These are phyloP conservation scores for Drosophila cracens DNA, from an alignment of 2,888 invertebrate species.

Conservation along the genomic window DNA sequence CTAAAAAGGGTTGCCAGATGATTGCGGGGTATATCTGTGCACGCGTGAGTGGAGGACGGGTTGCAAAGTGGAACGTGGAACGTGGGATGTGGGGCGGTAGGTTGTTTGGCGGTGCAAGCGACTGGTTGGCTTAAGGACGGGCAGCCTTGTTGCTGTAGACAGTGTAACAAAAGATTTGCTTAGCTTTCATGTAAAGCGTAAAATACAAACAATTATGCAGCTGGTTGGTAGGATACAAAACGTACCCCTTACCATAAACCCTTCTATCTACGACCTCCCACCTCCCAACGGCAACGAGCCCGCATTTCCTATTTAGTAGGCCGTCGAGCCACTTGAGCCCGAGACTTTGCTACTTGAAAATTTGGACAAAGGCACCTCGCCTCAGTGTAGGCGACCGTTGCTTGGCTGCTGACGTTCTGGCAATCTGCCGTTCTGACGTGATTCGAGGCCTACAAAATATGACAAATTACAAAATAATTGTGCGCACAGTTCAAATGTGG, in stretches of 20 bases:
- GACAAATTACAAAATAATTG: conserved; percentile 79
- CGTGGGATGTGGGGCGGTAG: not conserved
- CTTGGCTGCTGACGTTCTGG: conserved; percentile 2
- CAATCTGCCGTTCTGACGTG: conserved; percentile 6
- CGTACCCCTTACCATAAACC: not conserved
- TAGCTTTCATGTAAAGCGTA: conserved; percentile 81
- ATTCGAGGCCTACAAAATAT: conserved; percentile 68
- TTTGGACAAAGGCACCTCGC: conserved; percentile 65
- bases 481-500: conserved; percentile 73
- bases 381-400: conserved; percentile 26
- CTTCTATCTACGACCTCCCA: not conserved
- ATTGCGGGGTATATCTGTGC: conserved; percentile 13
- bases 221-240: conserved; percentile 51
- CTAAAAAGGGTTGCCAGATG: conserved; percentile 58
- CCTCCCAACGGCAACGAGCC: conserved; percentile 8
- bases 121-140: conserved; percentile 8
- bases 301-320: conserved; percentile 68
- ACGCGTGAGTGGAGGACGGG: not conserved
- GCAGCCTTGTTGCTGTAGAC: conserved; percentile 65
- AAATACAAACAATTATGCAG: conserved; percentile 81
- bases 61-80: not conserved
- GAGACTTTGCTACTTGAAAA: conserved; percentile 74
- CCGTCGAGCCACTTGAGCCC: conserved; percentile 75
- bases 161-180: conserved; percentile 80
- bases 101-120: conserved; percentile 21